A percentile compares a stretch with the other conserved stretches of the same genome.
phyloP scores from a whole-genome alignment of 2,888 invertebrate genomes.

The Tinea semifulvella region DNA sequence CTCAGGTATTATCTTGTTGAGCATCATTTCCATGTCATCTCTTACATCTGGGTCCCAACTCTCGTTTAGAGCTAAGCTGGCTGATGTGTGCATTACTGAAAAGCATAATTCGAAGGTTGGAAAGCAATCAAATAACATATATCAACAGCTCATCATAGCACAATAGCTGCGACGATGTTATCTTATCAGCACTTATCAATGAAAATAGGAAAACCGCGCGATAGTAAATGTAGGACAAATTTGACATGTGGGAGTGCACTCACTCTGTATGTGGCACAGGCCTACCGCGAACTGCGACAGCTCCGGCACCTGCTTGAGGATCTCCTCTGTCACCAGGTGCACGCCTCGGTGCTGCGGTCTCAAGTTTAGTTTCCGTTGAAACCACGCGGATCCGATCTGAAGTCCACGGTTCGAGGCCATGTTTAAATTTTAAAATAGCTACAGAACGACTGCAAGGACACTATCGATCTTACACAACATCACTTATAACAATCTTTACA shows the following conservation, averaged over 20 bases:
- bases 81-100: conserved; percentile 97
- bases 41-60: conserved; percentile 98
- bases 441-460: conserved; percentile 62
- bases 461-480: conserved; percentile 65
- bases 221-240: conserved; percentile 35
- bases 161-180: background rate
- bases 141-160: no score
- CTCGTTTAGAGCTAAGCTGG: conserved; percentile 96
- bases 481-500: conserved; percentile 63
- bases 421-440: conserved; percentile 69
- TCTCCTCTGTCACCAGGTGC: conserved; percentile 96
- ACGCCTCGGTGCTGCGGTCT: conserved; percentile 96
- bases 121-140: background rate
- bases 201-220: conserved; percentile 26
- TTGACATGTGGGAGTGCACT: conserved; percentile 63
- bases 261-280: conserved; percentile 96
- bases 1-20: conserved; percentile 98
- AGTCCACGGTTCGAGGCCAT: conserved; percentile 92
- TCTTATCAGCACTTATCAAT: conserved; percentile 7
- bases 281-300: conserved; percentile 94
- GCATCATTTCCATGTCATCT: conserved; percentile 99
- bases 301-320: conserved; percentile 93
- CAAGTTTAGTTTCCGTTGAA: conserved; percentile 96
- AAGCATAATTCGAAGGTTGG: conserved; percentile 26
- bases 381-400: conserved; percentile 97